phyloP scores from a whole-genome alignment of 2,113 vertebrate species.

The Chiloscyllium plagiosum region DNA sequence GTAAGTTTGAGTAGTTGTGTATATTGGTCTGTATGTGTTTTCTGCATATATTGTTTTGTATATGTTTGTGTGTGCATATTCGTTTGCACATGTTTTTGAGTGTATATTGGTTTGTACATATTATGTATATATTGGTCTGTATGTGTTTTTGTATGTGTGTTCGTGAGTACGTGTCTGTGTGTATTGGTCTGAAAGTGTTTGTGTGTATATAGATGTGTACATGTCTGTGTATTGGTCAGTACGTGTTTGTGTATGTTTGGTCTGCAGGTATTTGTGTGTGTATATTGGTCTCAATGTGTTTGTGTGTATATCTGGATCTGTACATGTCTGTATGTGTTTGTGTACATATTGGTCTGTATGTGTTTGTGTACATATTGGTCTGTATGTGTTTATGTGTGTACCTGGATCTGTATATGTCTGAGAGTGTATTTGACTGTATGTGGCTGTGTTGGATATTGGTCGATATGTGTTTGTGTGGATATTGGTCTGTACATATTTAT shows the following conservation, averaged over 20 bases:
- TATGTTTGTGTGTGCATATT: not conserved
- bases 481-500: too few species aligned
- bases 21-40: not conserved
- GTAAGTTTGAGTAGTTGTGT: not conserved
- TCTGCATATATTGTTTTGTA: not conserved
- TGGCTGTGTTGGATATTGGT: too few species aligned
- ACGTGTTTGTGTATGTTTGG: too few species aligned
- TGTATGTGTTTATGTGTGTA: too few species aligned
- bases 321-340: too few species aligned
- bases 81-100: not conserved
- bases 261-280: not conserved
- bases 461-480: too few species aligned
- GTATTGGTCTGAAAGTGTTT: too few species aligned
- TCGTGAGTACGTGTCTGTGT: not conserved
- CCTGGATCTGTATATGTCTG: too few species aligned
- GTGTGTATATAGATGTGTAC: not conserved
- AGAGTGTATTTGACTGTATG: too few species aligned
- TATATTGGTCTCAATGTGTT: not conserved
- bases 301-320: not conserved
- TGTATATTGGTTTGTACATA: not conserved
- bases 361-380: too few species aligned
- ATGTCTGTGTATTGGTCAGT: not conserved
- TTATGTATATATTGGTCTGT: not conserved
- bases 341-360: not conserved
- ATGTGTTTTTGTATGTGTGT: not conserved